These are phyloP conservation scores for Nineta flava DNA, from an alignment of 2,888 invertebrate species.

Conservation along the genomic window DNA sequence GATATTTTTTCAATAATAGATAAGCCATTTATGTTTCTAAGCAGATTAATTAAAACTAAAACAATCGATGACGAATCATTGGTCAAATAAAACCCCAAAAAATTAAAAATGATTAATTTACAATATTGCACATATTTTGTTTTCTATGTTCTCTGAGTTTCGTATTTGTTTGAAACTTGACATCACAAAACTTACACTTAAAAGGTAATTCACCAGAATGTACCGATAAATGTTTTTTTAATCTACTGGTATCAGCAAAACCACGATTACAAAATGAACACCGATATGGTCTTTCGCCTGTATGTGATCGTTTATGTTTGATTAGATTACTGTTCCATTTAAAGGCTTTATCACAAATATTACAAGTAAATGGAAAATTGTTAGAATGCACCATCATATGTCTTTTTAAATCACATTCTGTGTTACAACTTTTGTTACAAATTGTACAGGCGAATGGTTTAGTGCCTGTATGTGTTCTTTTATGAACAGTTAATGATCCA, in stretches of 20 bases:
- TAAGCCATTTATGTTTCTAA: too few species aligned
- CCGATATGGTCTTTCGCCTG: conserved; percentile 1
- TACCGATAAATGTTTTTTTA: conserved; percentile 1
- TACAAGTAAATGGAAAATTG: conserved; percentile 1
- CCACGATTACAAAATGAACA: conserved; percentile 2
- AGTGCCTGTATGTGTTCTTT: conserved; percentile 21
- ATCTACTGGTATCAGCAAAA: conserved; percentile 1
- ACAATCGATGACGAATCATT: too few species aligned
- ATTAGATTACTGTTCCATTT: conserved; percentile 6
- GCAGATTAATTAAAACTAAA: not conserved
- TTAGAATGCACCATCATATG: conserved; percentile 6
- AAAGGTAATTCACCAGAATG: conserved; percentile 1
- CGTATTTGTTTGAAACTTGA: not conserved
- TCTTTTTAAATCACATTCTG: conserved; percentile 4
- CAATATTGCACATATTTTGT: not conserved
- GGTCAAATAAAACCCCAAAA: not conserved
- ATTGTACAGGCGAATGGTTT: conserved; percentile 20
- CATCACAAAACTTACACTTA: conserved; percentile 2
- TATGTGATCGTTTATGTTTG: conserved; percentile 2
- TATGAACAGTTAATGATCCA: conserved; percentile 19
- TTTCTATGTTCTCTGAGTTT: conserved; percentile 2
- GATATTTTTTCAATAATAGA: too few species aligned
- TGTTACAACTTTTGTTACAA: conserved; percentile 12
- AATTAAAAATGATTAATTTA: not conserved
- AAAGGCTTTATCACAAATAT: conserved; percentile 1